phyloP scores from a whole-genome alignment of 2,113 vertebrate species.

The Vulpes ferrilata region DNA sequence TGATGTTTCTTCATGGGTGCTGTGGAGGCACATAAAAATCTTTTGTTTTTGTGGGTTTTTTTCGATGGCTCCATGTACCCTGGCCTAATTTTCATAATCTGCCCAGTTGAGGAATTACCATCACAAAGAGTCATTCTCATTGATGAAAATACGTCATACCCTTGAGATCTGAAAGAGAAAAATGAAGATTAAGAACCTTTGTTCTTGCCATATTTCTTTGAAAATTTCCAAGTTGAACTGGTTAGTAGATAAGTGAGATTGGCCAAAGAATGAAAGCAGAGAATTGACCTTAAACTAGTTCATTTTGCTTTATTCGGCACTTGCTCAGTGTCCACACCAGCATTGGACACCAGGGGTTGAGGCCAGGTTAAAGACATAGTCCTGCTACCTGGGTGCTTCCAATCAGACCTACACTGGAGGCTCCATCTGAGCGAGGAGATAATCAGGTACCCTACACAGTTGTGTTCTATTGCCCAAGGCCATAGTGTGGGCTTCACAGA shows the following conservation, averaged over 20 bases:
- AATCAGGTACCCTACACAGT: not conserved
- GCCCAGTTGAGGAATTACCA: not conserved
- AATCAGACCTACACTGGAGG: not conserved
- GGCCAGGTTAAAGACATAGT: not conserved
- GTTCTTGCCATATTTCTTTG: not conserved
- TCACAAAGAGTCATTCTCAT: not conserved
- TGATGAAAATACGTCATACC: not conserved
- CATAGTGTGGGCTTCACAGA: not conserved
- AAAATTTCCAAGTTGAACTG: conserved; percentile 2
- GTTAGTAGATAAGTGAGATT: not conserved
- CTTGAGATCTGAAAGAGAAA: not conserved
- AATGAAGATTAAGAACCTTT: not conserved
- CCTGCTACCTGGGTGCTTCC: not conserved
- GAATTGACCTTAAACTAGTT: not conserved
- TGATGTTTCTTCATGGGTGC: not conserved
- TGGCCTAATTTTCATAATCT: conserved; percentile 8
- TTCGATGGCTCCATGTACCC: not conserved
- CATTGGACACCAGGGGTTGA: not conserved
- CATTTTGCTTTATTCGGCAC: not conserved
- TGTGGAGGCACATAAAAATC: not conserved
- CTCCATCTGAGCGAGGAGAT: not conserved
- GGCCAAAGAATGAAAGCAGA: not conserved
- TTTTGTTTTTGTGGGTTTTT: not conserved
- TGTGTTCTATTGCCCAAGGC: not conserved
- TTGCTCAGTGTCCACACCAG: not conserved